A percentile compares a stretch with the other conserved stretches of the same genome.
Conservation (phyloP, 2,888 invertebrate species). For the Xanthorhoe spadicearia region DNA sequence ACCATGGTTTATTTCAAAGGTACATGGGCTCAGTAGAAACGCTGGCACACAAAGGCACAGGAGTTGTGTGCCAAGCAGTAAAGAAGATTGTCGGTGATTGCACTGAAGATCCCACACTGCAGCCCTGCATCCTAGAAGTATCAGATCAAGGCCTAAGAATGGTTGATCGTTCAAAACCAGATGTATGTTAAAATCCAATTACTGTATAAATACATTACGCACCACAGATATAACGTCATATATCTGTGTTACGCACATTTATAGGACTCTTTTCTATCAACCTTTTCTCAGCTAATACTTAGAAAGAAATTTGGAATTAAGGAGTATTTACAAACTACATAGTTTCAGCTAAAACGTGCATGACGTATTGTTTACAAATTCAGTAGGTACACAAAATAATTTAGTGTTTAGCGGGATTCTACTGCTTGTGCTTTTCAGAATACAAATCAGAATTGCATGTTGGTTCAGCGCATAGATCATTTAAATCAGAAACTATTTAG, state of each 20-base stretch:
- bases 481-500: not conserved
- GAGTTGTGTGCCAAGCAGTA: slow-evolving; percentile 96
- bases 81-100: slow-evolving; percentile 91
- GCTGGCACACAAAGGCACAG: slow-evolving; percentile 97
- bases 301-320: not conserved
- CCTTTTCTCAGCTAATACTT: not conserved
- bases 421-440: not conserved
- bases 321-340: not conserved
- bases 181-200: slow-evolving; percentile 76
- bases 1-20: slow-evolving; percentile 48
- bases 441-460: not conserved
- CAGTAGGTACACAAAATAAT: not conserved
- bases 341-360: not conserved
- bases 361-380: not conserved
- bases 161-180: slow-evolving; percentile 94
- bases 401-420: not conserved
- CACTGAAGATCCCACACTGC: slow-evolving; percentile 88
- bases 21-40: slow-evolving; percentile 99
- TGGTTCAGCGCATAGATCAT: not conserved
- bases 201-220: not conserved
- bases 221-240: too few relatives aligned
- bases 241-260: not conserved
- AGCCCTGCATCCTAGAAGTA: slow-evolving; percentile 95
- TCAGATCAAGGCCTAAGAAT: slow-evolving; percentile 98
- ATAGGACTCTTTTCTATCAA: not conserved